phyloP scores from a whole-genome alignment of 1,140 invertebrate genomes.

The Nomia melanderi region DNA sequence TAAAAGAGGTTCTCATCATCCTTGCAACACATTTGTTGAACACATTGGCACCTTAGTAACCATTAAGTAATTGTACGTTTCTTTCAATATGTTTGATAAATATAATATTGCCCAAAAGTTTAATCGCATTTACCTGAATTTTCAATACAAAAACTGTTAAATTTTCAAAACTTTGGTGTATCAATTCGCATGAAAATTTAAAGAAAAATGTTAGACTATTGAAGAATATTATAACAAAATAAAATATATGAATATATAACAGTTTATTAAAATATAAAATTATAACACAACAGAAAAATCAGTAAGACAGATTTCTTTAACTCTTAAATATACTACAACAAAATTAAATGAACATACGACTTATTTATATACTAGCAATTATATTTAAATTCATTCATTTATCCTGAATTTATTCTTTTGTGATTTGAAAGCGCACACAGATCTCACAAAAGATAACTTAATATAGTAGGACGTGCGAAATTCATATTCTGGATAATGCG shows the following conservation, averaged over 20 bases:
- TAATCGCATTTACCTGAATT: background rate
- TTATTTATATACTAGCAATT: background rate
- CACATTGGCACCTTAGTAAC: conserved; percentile 70
- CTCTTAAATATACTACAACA: background rate
- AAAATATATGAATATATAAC: conserved; percentile 26
- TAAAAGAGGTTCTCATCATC: background rate
- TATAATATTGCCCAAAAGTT: conserved; percentile 20
- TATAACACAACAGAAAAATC: background rate
- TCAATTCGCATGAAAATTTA: background rate
- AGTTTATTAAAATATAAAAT: background rate
- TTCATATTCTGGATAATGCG: background rate
- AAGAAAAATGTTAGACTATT: background rate
- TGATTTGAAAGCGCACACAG: background rate
- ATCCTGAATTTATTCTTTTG: too few species aligned
- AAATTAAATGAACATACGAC: too few species aligned
- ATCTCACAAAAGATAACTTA: background rate
- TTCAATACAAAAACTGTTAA: background rate
- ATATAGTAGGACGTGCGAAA: background rate
- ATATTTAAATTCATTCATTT: background rate
- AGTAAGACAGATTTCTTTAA: background rate
- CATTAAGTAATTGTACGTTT: conserved; percentile 38
- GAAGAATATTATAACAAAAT: conserved; percentile 7
- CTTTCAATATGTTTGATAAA: conserved; percentile 28
- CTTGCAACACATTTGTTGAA: conserved; percentile 58
- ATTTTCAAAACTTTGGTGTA: background rate